Base-by-base conservation (phyloP, 2,888 invertebrate species). In the Conistra vaccinii region DNA sequence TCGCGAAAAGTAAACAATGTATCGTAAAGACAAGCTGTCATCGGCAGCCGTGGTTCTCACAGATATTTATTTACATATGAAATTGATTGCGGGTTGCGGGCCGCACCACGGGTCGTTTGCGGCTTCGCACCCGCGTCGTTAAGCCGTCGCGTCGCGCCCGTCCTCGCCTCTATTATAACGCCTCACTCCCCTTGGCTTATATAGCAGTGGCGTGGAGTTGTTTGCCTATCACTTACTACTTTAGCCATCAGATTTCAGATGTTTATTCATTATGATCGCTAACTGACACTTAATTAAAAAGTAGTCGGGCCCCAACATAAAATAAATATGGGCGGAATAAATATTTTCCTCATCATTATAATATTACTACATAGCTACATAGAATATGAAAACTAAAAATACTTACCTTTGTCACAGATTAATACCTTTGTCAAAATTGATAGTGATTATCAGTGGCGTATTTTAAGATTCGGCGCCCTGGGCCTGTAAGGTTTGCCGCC, bases 61-160 rank as follows among this genome's bases (percentile, higher is more conserved):
- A 90, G 86, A 90, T 92, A 92, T 93, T 93, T 94, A 91, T 93
- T 94, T 92, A 92, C 93, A 91, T 92, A 90, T 85, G 86, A 92
- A 94, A 93, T 94, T 93, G 92, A 92, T 93, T 91, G 92, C 90
- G 85, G 89, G 85, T 85, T 42, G 78, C 69, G 77, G 23, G 32
- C 32, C 84, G 81, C 76, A 76, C 76, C 62, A 72, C 70, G 69
- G 76, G 72, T 83, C 74, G 76, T 81, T 77, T 69, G 84, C 81
- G 78, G 85, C 81, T 74, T 86, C 77, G 69, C 88, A 79, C 76
- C 81, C 78, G 78, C 60, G 42, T n/a, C 57, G 39, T 48, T 51
- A 48, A 73, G 76, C 76, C 55, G 45, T n/a, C 55, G 35, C 48
- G 76, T 72, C 70, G 75, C 86, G 69, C 78, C 65, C 67, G 71